These are phyloP conservation scores for Ennomos erosarius DNA, from an alignment of 2,888 invertebrate genomes.

Conservation along the genomic window DNA sequence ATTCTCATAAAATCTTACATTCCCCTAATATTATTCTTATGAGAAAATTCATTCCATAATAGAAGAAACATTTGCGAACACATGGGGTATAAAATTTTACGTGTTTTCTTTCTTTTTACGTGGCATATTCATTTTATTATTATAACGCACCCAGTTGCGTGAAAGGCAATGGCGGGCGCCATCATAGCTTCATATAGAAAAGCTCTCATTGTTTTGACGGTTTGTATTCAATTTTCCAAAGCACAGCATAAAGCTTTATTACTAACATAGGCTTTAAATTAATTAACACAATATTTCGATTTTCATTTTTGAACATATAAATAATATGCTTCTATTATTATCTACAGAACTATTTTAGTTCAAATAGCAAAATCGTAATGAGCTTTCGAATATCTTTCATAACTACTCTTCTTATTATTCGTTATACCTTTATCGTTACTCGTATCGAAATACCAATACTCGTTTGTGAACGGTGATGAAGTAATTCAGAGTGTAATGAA, in stretches of 20 bases:
- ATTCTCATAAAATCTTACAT: constrained; percentile 30
- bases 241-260: too few relatives aligned
- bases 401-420: constrained; percentile 20
- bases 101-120: constrained; percentile 38
- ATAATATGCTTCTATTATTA: too few relatives aligned
- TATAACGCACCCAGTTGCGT: constrained; percentile 38
- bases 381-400: constrained; percentile 1
- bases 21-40: constrained; percentile 28
- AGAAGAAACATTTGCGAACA: constrained; percentile 25
- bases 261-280: too few relatives aligned
- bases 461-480: constrained; percentile 45
- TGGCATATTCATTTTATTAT: constrained; percentile 53
- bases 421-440: constrained; percentile 31
- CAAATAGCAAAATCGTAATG: neutral
- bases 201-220: too few relatives aligned
- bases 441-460: constrained; percentile 22
- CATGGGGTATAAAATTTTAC: constrained; percentile 54
- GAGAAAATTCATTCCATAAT: constrained; percentile 33
- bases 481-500: constrained; percentile 35
- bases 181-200: neutral
- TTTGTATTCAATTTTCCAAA: too few relatives aligned
- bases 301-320: too few relatives aligned
- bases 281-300: too few relatives aligned
- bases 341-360: too few relatives aligned
- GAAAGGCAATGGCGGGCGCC: neutral